Conservation (phyloP, 2,113 vertebrate genomes). For the Brachirus orientalis region DNA sequence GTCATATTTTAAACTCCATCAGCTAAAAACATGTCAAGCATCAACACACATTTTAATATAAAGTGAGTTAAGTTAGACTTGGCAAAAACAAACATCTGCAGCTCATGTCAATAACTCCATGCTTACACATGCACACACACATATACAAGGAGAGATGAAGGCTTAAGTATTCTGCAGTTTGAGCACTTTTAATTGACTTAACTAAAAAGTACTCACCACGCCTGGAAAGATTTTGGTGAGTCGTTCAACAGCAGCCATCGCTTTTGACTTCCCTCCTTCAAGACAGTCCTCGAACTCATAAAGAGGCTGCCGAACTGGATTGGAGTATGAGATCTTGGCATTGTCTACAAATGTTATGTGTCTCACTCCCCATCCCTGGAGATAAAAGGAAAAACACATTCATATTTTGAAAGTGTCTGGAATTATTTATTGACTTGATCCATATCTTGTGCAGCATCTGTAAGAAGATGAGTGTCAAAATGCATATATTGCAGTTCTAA, state of each 20-base stretch:
- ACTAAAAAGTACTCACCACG: constrained; percentile 84
- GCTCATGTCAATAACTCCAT: too few species aligned
- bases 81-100: too few species aligned
- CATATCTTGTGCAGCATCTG: too few species aligned
- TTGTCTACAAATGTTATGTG: constrained; percentile 98
- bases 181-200: background rate
- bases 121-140: too few species aligned
- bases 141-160: too few species aligned
- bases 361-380: constrained; percentile 96
- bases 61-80: too few species aligned
- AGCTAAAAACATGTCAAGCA: too few species aligned
- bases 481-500: too few species aligned
- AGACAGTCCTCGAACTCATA: constrained; percentile 98
- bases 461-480: too few species aligned
- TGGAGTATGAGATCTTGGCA: constrained; percentile 97
- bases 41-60: too few species aligned
- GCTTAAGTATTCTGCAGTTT: too few species aligned
- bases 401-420: background rate
- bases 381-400: constrained; percentile 8
- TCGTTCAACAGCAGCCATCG: constrained; percentile 89
- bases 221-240: constrained; percentile 96
- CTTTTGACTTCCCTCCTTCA: constrained; percentile 90
- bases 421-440: background rate
- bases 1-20: constrained; percentile 26
- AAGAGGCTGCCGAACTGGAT: constrained; percentile 94